Evolutionary conservation across 2,113 vertebrate genomes (phyloP).

Genomic region (Protobothrops flavoviridis): DNA sequence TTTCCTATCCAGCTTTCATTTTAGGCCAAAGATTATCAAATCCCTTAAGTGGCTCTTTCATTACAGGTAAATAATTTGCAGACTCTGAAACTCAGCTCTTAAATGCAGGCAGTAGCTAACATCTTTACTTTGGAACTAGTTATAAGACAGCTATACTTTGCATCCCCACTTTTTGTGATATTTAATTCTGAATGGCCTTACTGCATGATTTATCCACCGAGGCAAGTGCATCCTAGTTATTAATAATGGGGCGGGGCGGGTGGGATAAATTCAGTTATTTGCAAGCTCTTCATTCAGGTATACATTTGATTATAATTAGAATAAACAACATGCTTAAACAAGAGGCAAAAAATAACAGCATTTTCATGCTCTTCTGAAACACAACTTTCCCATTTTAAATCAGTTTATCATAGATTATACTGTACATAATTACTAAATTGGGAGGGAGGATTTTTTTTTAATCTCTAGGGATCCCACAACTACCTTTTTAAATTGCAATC

Average conservation of each 20-base stretch:
- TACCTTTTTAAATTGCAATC: constrained; percentile 49
- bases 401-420: constrained; percentile 24
- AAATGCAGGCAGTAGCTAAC: neutral
- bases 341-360: constrained; percentile 35
- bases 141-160: neutral
- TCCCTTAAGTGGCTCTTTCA: neutral
- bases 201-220: neutral
- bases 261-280: neutral
- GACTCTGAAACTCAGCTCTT: neutral
- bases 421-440: constrained; percentile 40
- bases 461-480: constrained; percentile 27
- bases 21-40: neutral
- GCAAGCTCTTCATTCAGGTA: constrained; percentile 38
- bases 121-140: neutral
- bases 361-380: constrained; percentile 29
- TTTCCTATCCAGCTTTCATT: neutral
- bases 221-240: neutral
- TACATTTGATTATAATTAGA: constrained; percentile 29
- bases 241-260: neutral
- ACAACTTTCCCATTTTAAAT: constrained; percentile 39
- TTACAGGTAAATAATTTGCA: neutral
- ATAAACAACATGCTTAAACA: constrained; percentile 3
- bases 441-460: neutral
- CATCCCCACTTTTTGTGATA: neutral
- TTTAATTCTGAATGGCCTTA: neutral